These are phyloP conservation scores for Catostylus mosaicus DNA, from an alignment of 30 jellyfish, hydroid and myxozoan genomes.

Conservation along the genomic window DNA sequence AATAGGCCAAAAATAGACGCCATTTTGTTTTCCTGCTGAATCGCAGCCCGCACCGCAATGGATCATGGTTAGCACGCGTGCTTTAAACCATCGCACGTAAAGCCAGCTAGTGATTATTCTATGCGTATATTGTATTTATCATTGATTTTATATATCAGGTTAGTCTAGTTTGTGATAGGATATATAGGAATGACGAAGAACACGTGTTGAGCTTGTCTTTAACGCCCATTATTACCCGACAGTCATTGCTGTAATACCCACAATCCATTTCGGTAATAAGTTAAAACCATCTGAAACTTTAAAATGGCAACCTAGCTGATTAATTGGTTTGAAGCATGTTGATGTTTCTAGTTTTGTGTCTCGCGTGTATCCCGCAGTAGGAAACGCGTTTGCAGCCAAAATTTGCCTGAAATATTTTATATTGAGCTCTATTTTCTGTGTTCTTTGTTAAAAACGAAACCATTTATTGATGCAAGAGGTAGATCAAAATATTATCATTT, in stretches of 20 bases:
- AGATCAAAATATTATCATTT: too few species aligned
- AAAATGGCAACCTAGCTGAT: too few species aligned
- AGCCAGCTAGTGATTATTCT: not conserved
- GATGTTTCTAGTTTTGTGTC: too few species aligned
- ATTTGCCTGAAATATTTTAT: not conserved
- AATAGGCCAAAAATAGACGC: not conserved
- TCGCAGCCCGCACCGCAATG: not conserved
- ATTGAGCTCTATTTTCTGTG: not conserved
- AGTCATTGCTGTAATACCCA: not conserved
- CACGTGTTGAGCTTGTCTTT: not conserved
- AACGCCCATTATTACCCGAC: not conserved
- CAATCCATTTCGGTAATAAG: too few species aligned
- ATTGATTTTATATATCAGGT: conserved; percentile 5
- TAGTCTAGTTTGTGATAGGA: not conserved
- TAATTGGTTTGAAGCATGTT: too few species aligned
- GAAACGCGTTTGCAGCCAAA: not conserved
- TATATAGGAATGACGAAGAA: not conserved
- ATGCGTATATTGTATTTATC: conserved; percentile 7
- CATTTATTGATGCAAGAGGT: not conserved
- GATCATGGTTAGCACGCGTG: not conserved
- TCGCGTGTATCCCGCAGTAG: not conserved
- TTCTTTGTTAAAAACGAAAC: conserved; percentile 1
- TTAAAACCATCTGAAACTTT: too few species aligned
- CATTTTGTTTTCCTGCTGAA: not conserved
- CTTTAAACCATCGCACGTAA: not conserved